phyloP scores from a whole-genome alignment of 2,888 invertebrate species.

The Cosmopolites sordidus region DNA sequence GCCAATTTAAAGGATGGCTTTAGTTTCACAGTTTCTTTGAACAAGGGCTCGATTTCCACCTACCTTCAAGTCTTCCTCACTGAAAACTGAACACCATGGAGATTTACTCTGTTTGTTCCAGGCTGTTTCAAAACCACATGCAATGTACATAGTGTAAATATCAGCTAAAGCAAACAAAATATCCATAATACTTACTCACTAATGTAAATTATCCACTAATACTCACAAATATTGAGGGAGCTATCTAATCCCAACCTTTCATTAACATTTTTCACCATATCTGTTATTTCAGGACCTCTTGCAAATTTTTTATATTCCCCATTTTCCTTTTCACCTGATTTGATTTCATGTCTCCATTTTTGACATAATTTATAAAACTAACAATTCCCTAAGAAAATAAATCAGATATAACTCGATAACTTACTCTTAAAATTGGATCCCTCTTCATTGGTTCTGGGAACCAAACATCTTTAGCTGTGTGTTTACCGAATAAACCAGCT shows the following conservation, averaged over 20 bases:
- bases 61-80: constrained; percentile 56
- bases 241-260: constrained; percentile 57
- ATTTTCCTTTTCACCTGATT: constrained; percentile 38
- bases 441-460: constrained; percentile 61
- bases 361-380: constrained; percentile 47
- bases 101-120: constrained; percentile 62
- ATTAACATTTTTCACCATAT: constrained; percentile 57
- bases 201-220: neutral
- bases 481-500: constrained; percentile 68
- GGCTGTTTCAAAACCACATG: constrained; percentile 80
- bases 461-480: constrained; percentile 56
- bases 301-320: constrained; percentile 38
- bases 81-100: constrained; percentile 77
- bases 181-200: neutral
- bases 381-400: constrained; percentile 19
- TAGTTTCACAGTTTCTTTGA: no score
- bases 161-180: constrained; percentile 49
- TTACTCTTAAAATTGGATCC: constrained; percentile 46
- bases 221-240: constrained; percentile 52
- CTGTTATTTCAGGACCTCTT: constrained; percentile 46
- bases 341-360: constrained; percentile 42
- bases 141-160: constrained; percentile 62
- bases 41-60: no score
- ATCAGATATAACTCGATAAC: constrained; percentile 6
- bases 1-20: no score